Base-by-base conservation (phyloP, 2,888 invertebrate genomes). In the Oligia fasciuncula region DNA sequence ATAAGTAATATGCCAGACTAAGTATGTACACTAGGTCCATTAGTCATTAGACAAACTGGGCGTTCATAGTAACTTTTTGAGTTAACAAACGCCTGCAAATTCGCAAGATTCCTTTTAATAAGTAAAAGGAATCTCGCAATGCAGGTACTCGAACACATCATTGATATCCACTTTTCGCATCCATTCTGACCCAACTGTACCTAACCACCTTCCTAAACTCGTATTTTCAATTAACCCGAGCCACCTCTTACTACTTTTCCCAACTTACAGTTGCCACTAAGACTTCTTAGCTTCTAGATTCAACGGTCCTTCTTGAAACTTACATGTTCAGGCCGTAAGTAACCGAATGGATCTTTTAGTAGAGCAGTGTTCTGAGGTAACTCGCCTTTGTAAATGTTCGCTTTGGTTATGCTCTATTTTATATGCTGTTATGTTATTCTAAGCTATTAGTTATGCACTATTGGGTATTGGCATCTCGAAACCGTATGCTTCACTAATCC, bases 331-430 rank as follows among this genome's bases (percentile, higher is more conserved):
- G 54, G 46, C 19, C 43, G 35, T 67, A 73, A 49, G 49, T 84
- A 85, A 71, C 70, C 23, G 51, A 65, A 71, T 40, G 11, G 54
- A 57, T 74, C n/a, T 74, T 76, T 63, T 63, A 29, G 60, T 68
- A 14, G 23, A 40, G n/a, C 60, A 71, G 35, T 81, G 60, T 77
- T 74, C 79, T 74, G 35, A 86, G 46, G 68, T 83, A 83, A 76
- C 57, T 60, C 51, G 68, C 57, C 49, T 74, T 65, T 71, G 73
- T 51, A 46, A 63, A 46, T 68, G 23, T 69, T 69, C 57, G 69
- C 84, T 84, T 87, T 80, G 72, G 85, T 76, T 86, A 68, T 85
- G 87, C 87, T 87, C 87, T 77, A 76, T 76, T 87, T 86, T 87
- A 76, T 70, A 74, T 79, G 69, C 79, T 79, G 80, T 85, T 79